phyloP scores from a whole-genome alignment of 2,888 invertebrate genomes.

The Caenorhabditis angaria region DNA sequence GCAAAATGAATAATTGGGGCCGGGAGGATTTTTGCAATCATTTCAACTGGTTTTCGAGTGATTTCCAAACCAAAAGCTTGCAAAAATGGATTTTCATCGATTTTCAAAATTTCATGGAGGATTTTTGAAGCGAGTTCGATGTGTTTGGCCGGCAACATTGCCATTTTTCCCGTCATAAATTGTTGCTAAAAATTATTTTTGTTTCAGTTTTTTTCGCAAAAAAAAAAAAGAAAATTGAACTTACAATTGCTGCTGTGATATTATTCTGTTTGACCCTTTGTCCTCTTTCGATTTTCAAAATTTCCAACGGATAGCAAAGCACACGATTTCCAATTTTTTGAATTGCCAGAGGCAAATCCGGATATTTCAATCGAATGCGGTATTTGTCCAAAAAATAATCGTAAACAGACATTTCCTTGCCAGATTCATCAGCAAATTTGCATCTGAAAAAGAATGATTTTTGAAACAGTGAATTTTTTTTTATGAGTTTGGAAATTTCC shows the following conservation, averaged over 20 bases:
- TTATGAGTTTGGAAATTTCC: no score
- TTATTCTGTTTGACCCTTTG: constrained; percentile 30
- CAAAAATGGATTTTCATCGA: constrained; percentile 25
- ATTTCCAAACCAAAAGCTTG: constrained; percentile 21
- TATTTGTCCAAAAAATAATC: constrained; percentile 33
- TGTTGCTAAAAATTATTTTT: constrained; percentile 11
- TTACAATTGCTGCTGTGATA: constrained; percentile 20
- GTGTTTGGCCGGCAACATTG: constrained; percentile 20
- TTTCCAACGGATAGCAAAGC: constrained; percentile 36
- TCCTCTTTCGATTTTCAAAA: constrained; percentile 34
- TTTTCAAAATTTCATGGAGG: constrained; percentile 5
- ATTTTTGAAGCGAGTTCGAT: constrained; percentile 7
- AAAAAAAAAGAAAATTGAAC: background rate
- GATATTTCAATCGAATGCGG: constrained; percentile 25
- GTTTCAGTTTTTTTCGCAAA: no score
- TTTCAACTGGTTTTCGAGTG: constrained; percentile 1
- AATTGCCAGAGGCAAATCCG: constrained; percentile 31
- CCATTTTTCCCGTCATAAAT: constrained; percentile 23
- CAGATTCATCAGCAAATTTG: constrained; percentile 2
- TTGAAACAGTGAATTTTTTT: constrained; percentile 6
- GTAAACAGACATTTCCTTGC: constrained; percentile 22
- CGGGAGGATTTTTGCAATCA: constrained; percentile 16
- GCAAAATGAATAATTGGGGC: constrained; percentile 22
- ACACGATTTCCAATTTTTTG: constrained; percentile 6
- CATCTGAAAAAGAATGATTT: constrained; percentile 8